phyloP scores from a whole-genome alignment of 2,113 vertebrate species.

The Nyctibius bracteatus region DNA sequence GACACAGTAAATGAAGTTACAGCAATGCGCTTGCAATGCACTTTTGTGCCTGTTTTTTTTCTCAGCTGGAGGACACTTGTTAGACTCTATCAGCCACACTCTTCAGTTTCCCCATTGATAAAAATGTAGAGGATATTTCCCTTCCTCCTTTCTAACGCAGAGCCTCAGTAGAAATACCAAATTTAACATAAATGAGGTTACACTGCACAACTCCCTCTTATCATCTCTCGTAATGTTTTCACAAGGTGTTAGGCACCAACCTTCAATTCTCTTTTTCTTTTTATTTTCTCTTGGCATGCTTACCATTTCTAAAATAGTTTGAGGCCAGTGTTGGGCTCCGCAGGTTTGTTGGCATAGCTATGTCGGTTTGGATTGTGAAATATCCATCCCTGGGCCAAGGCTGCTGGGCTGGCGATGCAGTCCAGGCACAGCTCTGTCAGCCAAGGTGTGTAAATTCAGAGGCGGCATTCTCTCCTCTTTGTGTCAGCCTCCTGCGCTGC shows the following conservation, averaged over 20 bases:
- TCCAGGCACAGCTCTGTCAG: rapidly evolving
- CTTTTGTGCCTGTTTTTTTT: neutral
- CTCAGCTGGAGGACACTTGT: neutral
- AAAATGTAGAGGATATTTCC: neutral
- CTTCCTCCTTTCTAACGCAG: neutral
- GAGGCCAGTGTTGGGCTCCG: neutral
- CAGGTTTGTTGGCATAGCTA: neutral
- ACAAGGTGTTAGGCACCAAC: neutral
- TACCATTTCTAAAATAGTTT: neutral
- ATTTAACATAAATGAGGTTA: neutral
- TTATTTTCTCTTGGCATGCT: neutral
- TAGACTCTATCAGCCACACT: neutral
- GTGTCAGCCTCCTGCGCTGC: neutral
- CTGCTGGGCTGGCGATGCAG: neutral
- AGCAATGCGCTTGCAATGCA: neutral
- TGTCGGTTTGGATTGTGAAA: neutral
- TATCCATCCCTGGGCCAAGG: neutral
- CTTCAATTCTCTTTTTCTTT: neutral
- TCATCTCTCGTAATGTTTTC: neutral
- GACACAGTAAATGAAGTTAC: neutral
- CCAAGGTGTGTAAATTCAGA: neutral
- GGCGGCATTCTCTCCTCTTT: neutral
- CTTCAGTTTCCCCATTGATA: neutral
- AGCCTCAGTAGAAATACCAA: neutral
- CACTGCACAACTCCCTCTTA: rapidly evolving